These are phyloP conservation scores for Venustaconcha ellipsiformis DNA, from an alignment of 1,140 invertebrate species.

Conservation along the genomic window DNA sequence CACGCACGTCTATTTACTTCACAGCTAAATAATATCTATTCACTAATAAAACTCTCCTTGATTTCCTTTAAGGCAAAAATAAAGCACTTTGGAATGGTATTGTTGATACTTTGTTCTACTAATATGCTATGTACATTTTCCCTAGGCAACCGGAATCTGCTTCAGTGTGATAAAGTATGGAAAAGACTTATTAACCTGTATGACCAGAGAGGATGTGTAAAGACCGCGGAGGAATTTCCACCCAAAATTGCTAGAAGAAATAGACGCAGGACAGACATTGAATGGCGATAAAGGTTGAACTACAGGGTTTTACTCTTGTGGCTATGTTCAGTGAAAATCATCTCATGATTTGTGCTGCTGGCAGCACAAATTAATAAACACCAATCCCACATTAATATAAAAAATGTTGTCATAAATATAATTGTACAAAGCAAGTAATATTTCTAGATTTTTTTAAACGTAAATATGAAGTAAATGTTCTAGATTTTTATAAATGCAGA, in stretches of 20 bases:
- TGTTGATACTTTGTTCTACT: background rate
- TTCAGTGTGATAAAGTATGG: conserved; percentile 37
- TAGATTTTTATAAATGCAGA: no score
- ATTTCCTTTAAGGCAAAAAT: background rate
- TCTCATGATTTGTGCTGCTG: no score
- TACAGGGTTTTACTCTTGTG: no score
- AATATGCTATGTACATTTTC: conserved; percentile 1
- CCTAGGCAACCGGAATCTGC: conserved; percentile 35
- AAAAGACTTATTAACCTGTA: conserved; percentile 31
- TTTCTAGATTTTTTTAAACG: no score
- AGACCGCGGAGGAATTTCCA: conserved; percentile 27
- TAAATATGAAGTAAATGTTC: no score
- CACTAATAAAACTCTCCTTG: background rate
- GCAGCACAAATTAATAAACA: no score
- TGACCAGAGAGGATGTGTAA: conserved; percentile 28
- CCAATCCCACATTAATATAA: no score
- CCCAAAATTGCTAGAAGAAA: conserved; percentile 13
- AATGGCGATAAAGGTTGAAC: no score
- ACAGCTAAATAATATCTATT: background rate
- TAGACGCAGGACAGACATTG: background rate
- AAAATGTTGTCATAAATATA: no score
- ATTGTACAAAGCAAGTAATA: no score
- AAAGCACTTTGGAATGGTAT: background rate
- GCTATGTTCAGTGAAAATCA: no score
- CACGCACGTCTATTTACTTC: background rate